phyloP scores from a whole-genome alignment of 2,113 vertebrate species.

The Murina feae region DNA sequence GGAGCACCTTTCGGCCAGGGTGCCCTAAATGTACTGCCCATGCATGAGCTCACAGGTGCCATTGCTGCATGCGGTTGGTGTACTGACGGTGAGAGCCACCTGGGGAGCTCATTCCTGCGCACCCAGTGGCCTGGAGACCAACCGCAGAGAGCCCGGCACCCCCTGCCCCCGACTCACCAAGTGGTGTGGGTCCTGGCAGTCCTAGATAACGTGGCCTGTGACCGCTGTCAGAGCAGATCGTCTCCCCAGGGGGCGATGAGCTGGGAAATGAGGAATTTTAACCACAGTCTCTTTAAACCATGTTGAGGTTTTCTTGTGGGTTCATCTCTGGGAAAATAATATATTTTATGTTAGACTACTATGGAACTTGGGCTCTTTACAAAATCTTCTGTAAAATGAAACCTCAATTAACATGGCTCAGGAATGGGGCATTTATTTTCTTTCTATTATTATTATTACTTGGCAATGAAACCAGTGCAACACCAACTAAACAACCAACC shows the following conservation, averaged over 20 bases:
- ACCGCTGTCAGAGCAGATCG: not conserved
- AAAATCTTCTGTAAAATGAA: slow-evolving; percentile 71
- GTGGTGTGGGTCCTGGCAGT: not conserved
- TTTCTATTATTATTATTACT: not conserved
- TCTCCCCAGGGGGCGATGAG: slow-evolving; percentile 62
- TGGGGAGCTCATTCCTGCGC: not conserved
- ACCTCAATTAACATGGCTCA: not conserved
- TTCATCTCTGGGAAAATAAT: slow-evolving; percentile 49
- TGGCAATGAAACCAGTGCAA: not conserved
- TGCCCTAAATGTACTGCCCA: slow-evolving; percentile 79
- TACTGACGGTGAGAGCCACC: slow-evolving; percentile 56
- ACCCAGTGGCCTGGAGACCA: not conserved
- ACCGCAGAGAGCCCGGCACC: not conserved
- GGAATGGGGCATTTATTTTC: not conserved
- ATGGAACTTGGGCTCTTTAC: slow-evolving; percentile 79
- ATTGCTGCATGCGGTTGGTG: slow-evolving; percentile 75
- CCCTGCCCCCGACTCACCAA: not conserved
- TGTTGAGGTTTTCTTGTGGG: slow-evolving; percentile 51
- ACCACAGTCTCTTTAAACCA: slow-evolving; percentile 66
- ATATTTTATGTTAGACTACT: slow-evolving; percentile 57
- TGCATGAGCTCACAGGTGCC: slow-evolving; percentile 74
- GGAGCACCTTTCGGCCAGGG: slow-evolving; percentile 70
- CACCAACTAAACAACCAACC: not conserved
- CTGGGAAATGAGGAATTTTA: slow-evolving; percentile 67
- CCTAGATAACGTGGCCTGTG: not conserved